Evolutionary conservation across 2,888 invertebrate species (phyloP).

Genomic region (Molorchus minor): DNA sequence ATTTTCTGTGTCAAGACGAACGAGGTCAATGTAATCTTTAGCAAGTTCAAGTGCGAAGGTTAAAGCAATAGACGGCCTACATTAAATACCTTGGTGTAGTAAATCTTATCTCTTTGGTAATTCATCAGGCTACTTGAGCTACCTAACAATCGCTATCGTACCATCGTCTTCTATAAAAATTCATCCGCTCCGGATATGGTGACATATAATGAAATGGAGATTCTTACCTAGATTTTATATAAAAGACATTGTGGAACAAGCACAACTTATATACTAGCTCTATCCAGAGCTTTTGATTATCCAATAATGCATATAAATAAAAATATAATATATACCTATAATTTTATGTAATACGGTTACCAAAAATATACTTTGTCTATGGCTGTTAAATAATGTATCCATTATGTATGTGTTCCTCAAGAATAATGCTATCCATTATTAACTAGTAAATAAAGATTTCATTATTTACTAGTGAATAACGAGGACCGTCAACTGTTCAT

Average conservation of each 20-base stretch:
- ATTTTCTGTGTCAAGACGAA: not conserved
- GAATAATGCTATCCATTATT: too few species aligned
- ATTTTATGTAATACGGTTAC: too few species aligned
- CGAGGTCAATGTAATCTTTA: conserved; percentile 6
- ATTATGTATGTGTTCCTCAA: too few species aligned
- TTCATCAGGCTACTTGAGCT: conserved; percentile 16
- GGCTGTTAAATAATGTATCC: too few species aligned
- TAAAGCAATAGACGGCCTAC: conserved; percentile 13
- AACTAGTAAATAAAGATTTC: too few species aligned
- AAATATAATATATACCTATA: too few species aligned
- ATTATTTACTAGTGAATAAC: too few species aligned
- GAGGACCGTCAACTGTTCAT: too few species aligned
- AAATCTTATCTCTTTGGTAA: conserved; percentile 23
- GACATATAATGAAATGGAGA: conserved; percentile 1
- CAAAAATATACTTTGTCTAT: too few species aligned
- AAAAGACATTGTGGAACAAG: conserved; percentile 1
- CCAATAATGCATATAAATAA: too few species aligned
- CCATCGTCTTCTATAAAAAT: conserved; percentile 13
- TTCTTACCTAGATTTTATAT: conserved; percentile 4
- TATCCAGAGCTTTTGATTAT: too few species aligned
- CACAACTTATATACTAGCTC: too few species aligned
- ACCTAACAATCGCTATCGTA: conserved; percentile 20
- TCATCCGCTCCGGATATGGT: conserved; percentile 11
- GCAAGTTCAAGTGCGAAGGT: conserved; percentile 9
- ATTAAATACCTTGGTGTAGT: conserved; percentile 19